These are phyloP conservation scores for Porites lobata DNA, from an alignment of 92 coral and sea anemone species.

Conservation along the genomic window DNA sequence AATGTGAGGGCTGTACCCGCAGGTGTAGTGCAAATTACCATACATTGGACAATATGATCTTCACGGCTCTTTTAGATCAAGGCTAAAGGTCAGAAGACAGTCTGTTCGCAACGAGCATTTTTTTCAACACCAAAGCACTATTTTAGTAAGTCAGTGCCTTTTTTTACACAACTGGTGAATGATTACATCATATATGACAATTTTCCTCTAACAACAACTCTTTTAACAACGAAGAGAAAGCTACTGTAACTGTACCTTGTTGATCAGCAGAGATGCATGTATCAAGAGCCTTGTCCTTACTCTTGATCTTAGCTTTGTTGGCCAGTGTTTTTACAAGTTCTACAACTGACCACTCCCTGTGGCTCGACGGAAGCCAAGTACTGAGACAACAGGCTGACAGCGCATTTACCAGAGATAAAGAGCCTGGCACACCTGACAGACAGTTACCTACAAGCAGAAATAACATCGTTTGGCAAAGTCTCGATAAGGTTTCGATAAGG, in stretches of 20 bases:
- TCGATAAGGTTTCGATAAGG: not conserved
- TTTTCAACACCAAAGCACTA: no score
- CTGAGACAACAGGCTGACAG: conserved; percentile 89
- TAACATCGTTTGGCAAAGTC: no score
- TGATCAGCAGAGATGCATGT: conserved; percentile 64
- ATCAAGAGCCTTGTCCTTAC: not conserved
- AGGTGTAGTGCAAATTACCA: no score
- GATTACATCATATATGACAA: no score
- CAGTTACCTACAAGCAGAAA: conserved; percentile 46
- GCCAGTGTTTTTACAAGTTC: conserved; percentile 86
- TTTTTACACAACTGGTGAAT: no score
- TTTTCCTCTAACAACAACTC: no score
- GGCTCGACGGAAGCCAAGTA: conserved; percentile 80
- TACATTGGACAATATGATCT: no score
- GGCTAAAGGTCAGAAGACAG: no score
- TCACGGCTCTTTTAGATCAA: no score
- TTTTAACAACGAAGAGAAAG: not conserved
- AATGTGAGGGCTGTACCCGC: no score
- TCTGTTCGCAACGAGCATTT: no score
- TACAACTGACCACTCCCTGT: conserved; percentile 85
- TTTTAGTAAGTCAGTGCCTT: no score
- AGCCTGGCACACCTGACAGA: conserved; percentile 38
- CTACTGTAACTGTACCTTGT: conserved; percentile 49
- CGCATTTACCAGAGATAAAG: conserved; percentile 86
- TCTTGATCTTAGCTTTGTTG: conserved; percentile 59